Base-by-base conservation (phyloP, 2,797 vertebrate species). In the Microchirus variegatus region DNA sequence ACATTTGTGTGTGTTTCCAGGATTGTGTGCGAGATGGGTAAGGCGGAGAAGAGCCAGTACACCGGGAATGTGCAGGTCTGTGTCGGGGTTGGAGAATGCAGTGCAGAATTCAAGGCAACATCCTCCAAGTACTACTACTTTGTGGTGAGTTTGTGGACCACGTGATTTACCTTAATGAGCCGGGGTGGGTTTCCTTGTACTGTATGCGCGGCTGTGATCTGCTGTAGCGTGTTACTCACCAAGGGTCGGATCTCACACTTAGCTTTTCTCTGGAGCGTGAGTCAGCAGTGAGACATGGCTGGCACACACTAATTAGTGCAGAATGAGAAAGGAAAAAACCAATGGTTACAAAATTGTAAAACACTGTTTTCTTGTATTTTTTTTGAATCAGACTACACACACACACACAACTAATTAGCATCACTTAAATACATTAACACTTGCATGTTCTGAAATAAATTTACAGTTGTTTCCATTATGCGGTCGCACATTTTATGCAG, bases 21-120 rank as follows among this genome's bases (percentile, higher is more conserved):
- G 93, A 99, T 99, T 5, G 96, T 98, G 55, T 99, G 98, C 75
- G 96, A 99, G 90, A 99, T 99, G 96, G 96, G 95, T 0, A 96
- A 94, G 59, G 97, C 97, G 14, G 95, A 97, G 75, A 95, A 91
- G 68, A 98, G 96, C 83, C 97, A 99, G 78, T 96, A 95, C 0
- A 96, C 96, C 0, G 96, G 96, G 60, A 95, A 96, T 0, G 94
- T 98, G 77, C 94, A 98, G 79, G 96, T 99, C 79, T 99, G 98
- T 0, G 95, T 99, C 53, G 93, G 93, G 4, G 93, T 96, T 50
- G 91, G 91, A 68, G 95, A 96, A 57, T 99, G 98, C 83, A 93
- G 87, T 62, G 91, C 94, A 0, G 95, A 98, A 66, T 99, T 97
- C 85, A 96, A 93, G 94, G 97, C 96, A 67, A 95, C 93, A 53